Evolutionary conservation across 37 sponge, comb jelly and placozoan genomes (phyloP).

Genomic region (Ephydatia muelleri): DNA sequence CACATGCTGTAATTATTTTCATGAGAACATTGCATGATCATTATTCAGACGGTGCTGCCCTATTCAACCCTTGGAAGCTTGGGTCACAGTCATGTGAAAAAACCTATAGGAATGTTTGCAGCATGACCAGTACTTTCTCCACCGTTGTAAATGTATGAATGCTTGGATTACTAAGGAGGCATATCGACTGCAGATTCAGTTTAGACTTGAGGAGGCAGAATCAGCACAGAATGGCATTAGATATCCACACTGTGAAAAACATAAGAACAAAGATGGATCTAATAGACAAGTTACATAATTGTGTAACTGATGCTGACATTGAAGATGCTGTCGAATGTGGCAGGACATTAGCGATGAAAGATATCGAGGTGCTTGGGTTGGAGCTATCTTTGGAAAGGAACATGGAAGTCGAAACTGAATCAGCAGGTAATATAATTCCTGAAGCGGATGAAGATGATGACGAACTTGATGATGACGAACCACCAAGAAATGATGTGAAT

Average conservation of each 20-base stretch:
- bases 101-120: slow-evolving; percentile 27
- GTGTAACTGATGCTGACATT: slow-evolving; percentile 22
- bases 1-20: slow-evolving; percentile 39
- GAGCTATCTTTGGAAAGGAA: slow-evolving; percentile 1
- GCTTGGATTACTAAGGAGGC: slow-evolving; percentile 31
- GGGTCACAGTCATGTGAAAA: slow-evolving; percentile 61
- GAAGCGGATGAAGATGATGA: slow-evolving; percentile 31
- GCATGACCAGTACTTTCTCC: slow-evolving; percentile 51
- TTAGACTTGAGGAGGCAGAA: slow-evolving; percentile 29
- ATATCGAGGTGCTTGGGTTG: slow-evolving; percentile 45
- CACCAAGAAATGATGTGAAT: not conserved
- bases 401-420: not conserved
- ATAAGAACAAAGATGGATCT: not conserved
- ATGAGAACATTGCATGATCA: not conserved
- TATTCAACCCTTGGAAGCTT: slow-evolving; percentile 39
- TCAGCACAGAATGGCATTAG: slow-evolving; percentile 8
- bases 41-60: not conserved
- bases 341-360: slow-evolving; percentile 15
- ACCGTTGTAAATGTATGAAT: slow-evolving; percentile 44
- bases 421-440: not conserved
- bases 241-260: not conserved
- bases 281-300: not conserved
- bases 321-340: slow-evolving; percentile 18
- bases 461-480: slow-evolving; percentile 23
- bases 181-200: slow-evolving; percentile 44